Percentiles rank a stretch among this genome's conserved stretches.
These are phyloP conservation scores for Pitta sordida DNA, from an alignment of 2,113 vertebrate species.

Conservation along the genomic window DNA sequence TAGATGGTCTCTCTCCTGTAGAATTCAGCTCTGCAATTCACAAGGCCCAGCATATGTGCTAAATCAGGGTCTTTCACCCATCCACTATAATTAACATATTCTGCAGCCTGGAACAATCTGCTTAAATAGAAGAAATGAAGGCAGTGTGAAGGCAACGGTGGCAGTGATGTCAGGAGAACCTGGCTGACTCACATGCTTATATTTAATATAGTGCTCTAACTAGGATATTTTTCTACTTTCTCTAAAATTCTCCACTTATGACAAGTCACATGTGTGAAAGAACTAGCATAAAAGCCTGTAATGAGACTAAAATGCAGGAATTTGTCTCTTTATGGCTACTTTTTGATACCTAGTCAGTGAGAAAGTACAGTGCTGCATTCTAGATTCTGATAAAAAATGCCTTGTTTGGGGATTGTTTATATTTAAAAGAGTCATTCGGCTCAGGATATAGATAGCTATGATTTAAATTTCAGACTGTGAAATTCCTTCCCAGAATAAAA, in stretches of 20 bases:
- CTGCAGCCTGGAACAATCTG: not conserved
- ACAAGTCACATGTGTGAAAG: not conserved
- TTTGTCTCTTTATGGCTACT: not conserved
- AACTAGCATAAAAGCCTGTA: not conserved
- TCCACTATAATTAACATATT: not conserved
- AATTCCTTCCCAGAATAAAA: not conserved
- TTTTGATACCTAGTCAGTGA: not conserved
- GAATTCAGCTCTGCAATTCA: not conserved
- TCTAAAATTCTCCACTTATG: not conserved
- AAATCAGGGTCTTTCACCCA: not conserved
- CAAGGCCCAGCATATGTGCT: not conserved
- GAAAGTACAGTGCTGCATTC: not conserved
- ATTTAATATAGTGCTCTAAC: not conserved
- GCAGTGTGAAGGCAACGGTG: not conserved
- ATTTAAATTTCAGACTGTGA: constrained; percentile 1
- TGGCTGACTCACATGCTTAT: not conserved
- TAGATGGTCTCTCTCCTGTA: not conserved
- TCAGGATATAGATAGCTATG: not conserved
- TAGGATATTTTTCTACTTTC: not conserved
- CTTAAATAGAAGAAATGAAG: not conserved
- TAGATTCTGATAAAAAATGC: not conserved
- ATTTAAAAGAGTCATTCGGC: not conserved
- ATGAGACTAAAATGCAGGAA: not conserved
- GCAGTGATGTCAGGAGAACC: not conserved
- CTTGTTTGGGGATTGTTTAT: not conserved